phyloP scores from a whole-genome alignment of 2,797 vertebrate species.

The Takifugu rubripes region DNA sequence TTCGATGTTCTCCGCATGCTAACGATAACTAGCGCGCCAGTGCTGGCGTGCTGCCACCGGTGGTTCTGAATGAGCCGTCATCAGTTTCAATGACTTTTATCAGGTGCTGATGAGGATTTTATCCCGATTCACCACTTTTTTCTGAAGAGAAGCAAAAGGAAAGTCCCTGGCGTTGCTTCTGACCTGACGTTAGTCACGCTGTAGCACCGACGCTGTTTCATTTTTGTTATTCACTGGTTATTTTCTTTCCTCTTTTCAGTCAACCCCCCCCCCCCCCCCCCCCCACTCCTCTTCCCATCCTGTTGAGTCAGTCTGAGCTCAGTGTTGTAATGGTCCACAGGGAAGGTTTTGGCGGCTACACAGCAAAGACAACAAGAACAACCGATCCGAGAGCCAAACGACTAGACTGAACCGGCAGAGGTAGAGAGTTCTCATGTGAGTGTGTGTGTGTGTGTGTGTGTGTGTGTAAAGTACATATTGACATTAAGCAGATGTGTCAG shows the following conservation, averaged over 20 bases:
- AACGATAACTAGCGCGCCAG: neutral
- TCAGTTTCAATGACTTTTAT: neutral
- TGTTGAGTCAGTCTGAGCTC: constrained; percentile 11
- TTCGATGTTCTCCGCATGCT: neutral
- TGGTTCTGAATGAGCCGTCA: too few relatives aligned
- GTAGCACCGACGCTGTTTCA: constrained; percentile 19
- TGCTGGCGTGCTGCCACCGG: too few relatives aligned
- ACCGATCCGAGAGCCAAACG: constrained; percentile 45
- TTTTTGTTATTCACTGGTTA: constrained; percentile 33
- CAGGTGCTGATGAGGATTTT: neutral
- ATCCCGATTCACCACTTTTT: constrained; percentile 2
- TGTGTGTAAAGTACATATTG: constrained; percentile 16
- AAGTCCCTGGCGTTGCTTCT: constrained; percentile 55
- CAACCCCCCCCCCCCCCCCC: constrained; percentile 13
- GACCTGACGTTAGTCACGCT: constrained; percentile 20
- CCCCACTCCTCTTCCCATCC: constrained; percentile 14
- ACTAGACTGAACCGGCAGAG: constrained; percentile 27
- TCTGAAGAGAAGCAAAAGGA: constrained; percentile 39
- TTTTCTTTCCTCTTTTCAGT: constrained; percentile 25
- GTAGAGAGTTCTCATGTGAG: neutral
- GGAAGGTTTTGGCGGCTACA: constrained; percentile 53
- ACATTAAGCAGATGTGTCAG: constrained; percentile 31
- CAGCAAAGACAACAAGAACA: constrained; percentile 50
- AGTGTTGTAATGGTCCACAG: constrained; percentile 50
- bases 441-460: constrained; percentile 18